Evolutionary conservation across 2,888 invertebrate genomes (phyloP).

Genomic region (Hedya salicella): DNA sequence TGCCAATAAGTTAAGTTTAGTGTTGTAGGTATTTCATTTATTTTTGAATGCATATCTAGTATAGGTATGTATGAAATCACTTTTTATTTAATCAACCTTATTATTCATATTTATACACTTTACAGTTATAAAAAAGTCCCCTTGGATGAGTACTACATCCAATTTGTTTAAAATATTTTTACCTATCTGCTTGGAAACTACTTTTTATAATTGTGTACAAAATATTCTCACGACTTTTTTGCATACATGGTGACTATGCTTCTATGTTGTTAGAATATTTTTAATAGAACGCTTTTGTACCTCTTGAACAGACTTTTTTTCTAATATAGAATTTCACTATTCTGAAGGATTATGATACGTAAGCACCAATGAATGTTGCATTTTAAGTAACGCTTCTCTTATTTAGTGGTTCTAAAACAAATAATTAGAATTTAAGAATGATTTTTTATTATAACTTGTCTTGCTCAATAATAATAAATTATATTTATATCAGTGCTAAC

Average conservation of each 20-base stretch:
- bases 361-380: constrained; percentile 76
- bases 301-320: constrained; percentile 27
- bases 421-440: constrained; percentile 68
- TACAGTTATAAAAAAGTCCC: too few species aligned
- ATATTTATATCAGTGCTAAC: constrained; percentile 53
- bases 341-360: constrained; percentile 3
- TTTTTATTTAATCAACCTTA: constrained; percentile 2
- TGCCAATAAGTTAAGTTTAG: constrained; percentile 79
- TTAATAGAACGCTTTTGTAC: constrained; percentile 39
- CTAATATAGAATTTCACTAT: constrained; percentile 38
- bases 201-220: constrained; percentile 11
- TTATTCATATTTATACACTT: too few species aligned
- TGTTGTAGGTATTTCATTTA: constrained; percentile 44
- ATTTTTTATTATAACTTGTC: constrained; percentile 54
- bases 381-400: constrained; percentile 55
- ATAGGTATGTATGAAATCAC: neutral
- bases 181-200: neutral
- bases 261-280: constrained; percentile 39
- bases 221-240: constrained; percentile 35
- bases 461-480: constrained; percentile 69
- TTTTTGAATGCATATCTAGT: neutral
- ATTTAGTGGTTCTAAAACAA: constrained; percentile 48
- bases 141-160: neutral
- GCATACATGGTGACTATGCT: constrained; percentile 31
- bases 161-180: neutral